These are phyloP conservation scores for Numida meleagris DNA, from an alignment of 2,113 vertebrate genomes.

Conservation along the genomic window DNA sequence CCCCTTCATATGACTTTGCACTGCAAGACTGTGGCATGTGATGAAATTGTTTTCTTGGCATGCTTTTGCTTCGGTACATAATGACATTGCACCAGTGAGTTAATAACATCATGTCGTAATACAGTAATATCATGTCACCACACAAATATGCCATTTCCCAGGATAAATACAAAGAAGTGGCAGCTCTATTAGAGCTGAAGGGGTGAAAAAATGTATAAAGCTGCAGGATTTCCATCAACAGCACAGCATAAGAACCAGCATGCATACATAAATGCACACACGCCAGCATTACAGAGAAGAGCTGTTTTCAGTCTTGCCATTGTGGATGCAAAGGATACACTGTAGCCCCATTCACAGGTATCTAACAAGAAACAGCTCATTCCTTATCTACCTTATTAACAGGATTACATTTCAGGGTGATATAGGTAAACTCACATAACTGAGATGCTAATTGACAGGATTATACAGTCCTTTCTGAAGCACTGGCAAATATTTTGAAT, in stretches of 20 bases:
- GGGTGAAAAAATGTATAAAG: neutral
- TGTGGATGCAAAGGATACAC: neutral
- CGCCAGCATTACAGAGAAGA: neutral
- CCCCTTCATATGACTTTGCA: neutral
- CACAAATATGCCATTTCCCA: constrained; percentile 34
- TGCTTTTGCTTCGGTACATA: constrained; percentile 16
- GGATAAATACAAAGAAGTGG: constrained; percentile 36
- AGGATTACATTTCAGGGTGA: constrained; percentile 17
- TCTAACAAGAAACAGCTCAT: neutral
- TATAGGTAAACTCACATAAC: neutral
- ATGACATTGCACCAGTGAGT: constrained; percentile 39
- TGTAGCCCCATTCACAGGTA: neutral
- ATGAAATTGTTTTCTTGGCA: constrained; percentile 54
- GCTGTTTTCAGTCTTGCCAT: neutral
- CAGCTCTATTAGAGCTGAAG: constrained; percentile 4
- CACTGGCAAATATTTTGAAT: neutral
- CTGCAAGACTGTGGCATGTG: neutral
- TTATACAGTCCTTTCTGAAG: neutral
- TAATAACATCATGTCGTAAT: constrained; percentile 36
- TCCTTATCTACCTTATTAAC: neutral
- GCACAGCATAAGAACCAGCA: neutral
- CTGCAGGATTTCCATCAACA: neutral
- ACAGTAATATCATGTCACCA: constrained; percentile 38
- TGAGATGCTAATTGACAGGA: constrained; percentile 11
- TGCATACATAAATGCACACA: neutral